phyloP scores from a whole-genome alignment of 92 coral and sea anemone species.

The Zoanthus gigantus region DNA sequence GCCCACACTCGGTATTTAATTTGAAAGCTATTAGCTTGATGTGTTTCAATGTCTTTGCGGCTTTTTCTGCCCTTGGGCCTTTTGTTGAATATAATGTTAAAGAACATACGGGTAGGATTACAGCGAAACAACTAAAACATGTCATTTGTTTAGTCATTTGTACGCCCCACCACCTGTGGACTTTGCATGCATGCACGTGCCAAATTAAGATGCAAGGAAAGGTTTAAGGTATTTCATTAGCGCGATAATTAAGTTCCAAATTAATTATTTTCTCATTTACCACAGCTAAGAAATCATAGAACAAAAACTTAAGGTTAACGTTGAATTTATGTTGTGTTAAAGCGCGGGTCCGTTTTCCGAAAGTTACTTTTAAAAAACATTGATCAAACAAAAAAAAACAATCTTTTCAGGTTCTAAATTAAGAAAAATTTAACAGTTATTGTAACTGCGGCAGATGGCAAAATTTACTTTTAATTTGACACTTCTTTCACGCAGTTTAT shows the following conservation, averaged over 20 bases:
- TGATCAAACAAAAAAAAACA: background rate
- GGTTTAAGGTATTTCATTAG: constrained; percentile 2
- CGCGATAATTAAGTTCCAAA: constrained; percentile 36
- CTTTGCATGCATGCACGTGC: constrained; percentile 39
- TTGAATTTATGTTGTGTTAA: background rate
- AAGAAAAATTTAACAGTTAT: background rate
- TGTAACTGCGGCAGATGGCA: constrained; percentile 21
- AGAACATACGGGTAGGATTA: constrained; percentile 17
- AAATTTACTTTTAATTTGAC: background rate
- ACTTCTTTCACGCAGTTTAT: constrained; percentile 37
- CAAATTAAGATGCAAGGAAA: background rate
- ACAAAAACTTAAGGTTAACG: background rate
- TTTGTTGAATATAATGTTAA: constrained; percentile 14
- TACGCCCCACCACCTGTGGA: constrained; percentile 12
- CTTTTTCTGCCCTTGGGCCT: constrained; percentile 52
- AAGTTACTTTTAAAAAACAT: background rate
- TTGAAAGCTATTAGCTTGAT: constrained; percentile 62
- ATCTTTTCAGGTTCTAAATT: constrained; percentile 2
- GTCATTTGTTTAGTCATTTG: constrained; percentile 35
- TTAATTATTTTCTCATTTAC: constrained; percentile 42
- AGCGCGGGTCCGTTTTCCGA: background rate
- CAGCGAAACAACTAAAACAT: constrained; percentile 23
- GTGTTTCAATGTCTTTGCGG: constrained; percentile 64
- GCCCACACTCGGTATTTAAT: constrained; percentile 60
- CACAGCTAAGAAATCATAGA: constrained; percentile 9